These are phyloP conservation scores for Spinus pinus DNA, from an alignment of 2,797 vertebrate genomes.

Conservation along the genomic window DNA sequence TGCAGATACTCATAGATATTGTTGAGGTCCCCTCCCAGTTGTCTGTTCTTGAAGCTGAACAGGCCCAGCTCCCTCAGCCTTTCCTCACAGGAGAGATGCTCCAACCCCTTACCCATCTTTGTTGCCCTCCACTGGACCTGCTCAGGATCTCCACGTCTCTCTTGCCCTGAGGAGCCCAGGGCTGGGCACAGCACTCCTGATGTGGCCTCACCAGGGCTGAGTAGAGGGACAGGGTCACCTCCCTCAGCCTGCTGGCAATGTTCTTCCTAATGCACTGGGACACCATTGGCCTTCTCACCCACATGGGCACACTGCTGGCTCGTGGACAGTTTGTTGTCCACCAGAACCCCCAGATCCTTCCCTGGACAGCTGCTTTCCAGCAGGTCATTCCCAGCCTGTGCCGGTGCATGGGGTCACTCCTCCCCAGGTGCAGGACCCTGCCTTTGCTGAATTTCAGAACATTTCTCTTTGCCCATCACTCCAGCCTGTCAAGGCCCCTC, in stretches of 20 bases:
- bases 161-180: not conserved
- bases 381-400: no score
- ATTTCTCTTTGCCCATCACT: not conserved
- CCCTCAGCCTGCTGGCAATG: not conserved
- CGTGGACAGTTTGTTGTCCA: not conserved
- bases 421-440: not conserved
- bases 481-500: not conserved
- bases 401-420: no score
- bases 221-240: not conserved
- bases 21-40: not conserved
- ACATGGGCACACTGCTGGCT: fast-evolving
- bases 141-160: not conserved
- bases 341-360: no score
- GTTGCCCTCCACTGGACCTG: not conserved
- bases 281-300: fast-evolving
- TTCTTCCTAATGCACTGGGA: fast-evolving
- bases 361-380: no score
- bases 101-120: not conserved
- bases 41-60: not conserved
- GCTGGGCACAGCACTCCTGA: not conserved
- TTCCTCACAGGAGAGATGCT: not conserved
- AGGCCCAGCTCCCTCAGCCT: not conserved
- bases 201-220: not conserved
- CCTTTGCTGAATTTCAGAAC: not conserved
- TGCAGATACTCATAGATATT: not conserved